A percentile compares a stretch with the other conserved stretches of the same genome.
Evolutionary conservation across 2,888 invertebrate genomes (phyloP).

Genomic region (Pherbina coryleti): DNA sequence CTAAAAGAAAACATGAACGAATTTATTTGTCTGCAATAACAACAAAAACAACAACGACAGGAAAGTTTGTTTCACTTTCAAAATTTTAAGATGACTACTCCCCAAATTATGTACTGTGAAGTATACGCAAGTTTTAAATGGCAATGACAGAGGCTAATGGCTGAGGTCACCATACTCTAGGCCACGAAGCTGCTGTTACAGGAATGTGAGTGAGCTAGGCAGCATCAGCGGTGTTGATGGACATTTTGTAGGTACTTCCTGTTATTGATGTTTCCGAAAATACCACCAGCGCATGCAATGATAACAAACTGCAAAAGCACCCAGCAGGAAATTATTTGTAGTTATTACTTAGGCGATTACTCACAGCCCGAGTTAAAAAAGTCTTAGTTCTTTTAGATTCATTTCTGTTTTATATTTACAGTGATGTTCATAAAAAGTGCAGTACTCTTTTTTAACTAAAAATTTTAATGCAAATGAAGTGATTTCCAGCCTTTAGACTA

Average conservation of each 20-base stretch:
- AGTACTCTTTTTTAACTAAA: too few species aligned
- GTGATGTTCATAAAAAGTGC: too few species aligned
- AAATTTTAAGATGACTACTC: background rate
- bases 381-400: too few species aligned
- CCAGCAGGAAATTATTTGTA: too few species aligned
- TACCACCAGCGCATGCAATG: background rate
- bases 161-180: slow-evolving; percentile 14
- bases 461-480: too few species aligned
- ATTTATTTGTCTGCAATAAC: background rate
- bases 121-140: background rate
- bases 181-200: background rate
- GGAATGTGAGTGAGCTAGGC: too few species aligned
- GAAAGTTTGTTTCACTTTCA: background rate
- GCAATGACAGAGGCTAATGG: slow-evolving; percentile 30
- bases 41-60: background rate
- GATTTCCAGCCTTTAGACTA: too few species aligned
- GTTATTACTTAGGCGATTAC: too few species aligned
- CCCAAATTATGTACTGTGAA: background rate
- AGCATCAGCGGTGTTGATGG: background rate
- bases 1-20: background rate
- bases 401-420: too few species aligned
- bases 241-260: background rate
- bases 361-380: too few species aligned
- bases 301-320: too few species aligned
- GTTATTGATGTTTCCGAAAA: background rate